phyloP scores from a whole-genome alignment of 2,888 invertebrate species.

The Phanerotoma sp. region DNA sequence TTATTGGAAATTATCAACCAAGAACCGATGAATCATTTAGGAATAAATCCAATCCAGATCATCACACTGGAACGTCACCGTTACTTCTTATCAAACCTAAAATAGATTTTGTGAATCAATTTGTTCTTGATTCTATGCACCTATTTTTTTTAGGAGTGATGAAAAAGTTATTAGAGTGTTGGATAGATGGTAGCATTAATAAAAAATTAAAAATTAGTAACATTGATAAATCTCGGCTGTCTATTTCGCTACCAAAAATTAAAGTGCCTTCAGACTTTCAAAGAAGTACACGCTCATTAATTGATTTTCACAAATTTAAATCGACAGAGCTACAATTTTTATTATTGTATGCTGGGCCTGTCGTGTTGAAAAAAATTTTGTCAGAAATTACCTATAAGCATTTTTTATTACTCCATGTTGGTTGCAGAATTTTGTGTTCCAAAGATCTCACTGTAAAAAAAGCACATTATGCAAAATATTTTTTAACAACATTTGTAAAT shows the following conservation, averaged over 20 bases:
- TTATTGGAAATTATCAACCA: not conserved
- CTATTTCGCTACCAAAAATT: not conserved
- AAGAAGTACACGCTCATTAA: not conserved
- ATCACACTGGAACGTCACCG: slow-evolving; percentile 19
- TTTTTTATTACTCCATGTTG: slow-evolving; percentile 3
- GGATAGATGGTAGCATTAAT: not conserved
- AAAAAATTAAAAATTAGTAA: not conserved
- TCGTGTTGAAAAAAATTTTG: slow-evolving; percentile 6
- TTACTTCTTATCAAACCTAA: slow-evolving; percentile 12
- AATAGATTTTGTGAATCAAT: slow-evolving; percentile 13
- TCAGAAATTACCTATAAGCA: not conserved
- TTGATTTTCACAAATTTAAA: slow-evolving; percentile 6
- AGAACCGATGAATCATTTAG: slow-evolving; percentile 26
- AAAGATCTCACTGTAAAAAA: not conserved
- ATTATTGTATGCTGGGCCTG: slow-evolving; percentile 7
- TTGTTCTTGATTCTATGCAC: slow-evolving; percentile 29
- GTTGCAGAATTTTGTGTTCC: slow-evolving; percentile 7
- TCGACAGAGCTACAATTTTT: slow-evolving; percentile 9
- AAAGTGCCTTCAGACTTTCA: not conserved
- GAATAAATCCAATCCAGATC: slow-evolving; percentile 15
- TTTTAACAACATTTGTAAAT: not conserved
- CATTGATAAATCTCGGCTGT: not conserved
- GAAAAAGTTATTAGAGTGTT: slow-evolving; percentile 4
- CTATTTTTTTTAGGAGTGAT: slow-evolving; percentile 19
- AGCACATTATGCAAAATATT: not conserved